phyloP scores from a whole-genome alignment of 2,888 invertebrate genomes.

The Adineta ricciae region DNA sequence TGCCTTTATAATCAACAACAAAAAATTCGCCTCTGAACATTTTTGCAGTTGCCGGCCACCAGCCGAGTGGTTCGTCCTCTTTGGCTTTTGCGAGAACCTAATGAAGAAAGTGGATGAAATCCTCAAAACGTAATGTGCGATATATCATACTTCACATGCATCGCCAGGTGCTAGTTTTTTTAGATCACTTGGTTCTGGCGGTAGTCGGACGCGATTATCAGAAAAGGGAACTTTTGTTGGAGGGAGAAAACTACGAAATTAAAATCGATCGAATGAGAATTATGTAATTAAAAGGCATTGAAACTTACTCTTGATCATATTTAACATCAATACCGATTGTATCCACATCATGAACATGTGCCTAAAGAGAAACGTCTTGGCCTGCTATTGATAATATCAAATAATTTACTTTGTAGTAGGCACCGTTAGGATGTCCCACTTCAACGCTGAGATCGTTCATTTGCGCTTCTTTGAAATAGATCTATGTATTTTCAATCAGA shows the following conservation, averaged over 20 bases:
- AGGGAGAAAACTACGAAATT: not conserved
- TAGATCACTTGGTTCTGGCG: not conserved
- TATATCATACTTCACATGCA: constrained; percentile 24
- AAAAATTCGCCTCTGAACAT: constrained; percentile 88
- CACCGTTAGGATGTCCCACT: constrained; percentile 1
- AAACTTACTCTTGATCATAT: constrained; percentile 14
- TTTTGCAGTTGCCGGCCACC: constrained; percentile 90
- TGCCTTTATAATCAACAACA: constrained; percentile 74
- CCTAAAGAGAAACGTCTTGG: not conserved
- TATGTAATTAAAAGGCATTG: too few species aligned
- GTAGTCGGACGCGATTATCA: not conserved
- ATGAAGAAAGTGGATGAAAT: not conserved
- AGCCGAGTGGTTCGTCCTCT: constrained; percentile 80
- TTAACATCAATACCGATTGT: constrained; percentile 15
- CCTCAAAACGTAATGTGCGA: not conserved
- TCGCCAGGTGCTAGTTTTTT: constrained; percentile 23
- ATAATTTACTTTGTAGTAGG: constrained; percentile 13
- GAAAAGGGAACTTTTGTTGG: not conserved
- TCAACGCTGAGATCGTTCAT: constrained; percentile 15
- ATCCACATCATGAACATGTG: not conserved
- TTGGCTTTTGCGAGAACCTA: not conserved
- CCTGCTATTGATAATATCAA: not conserved
- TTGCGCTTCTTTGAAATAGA: not conserved
- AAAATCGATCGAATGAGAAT: too few species aligned
- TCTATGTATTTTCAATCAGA: not conserved